Evolutionary conservation across 2,797 vertebrate species (phyloP), one percentile per base, ranked within the genome.

Genomic region (Protonibea diacanthus): DNA sequence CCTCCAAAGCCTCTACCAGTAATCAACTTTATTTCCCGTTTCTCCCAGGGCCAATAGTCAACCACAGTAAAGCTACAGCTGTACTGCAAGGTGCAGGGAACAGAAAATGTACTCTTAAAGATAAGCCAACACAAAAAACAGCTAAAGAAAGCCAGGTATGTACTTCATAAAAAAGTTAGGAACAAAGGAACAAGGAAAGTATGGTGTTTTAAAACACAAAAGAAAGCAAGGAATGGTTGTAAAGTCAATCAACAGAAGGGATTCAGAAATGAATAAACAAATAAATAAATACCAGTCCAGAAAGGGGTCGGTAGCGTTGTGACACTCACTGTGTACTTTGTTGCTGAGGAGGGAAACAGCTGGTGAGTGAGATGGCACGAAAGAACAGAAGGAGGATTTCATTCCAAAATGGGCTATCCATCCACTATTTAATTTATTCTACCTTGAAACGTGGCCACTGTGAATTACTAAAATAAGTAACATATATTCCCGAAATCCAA

Each of bases 251-350:
- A 91, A 88, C 86, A 89, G 76, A 93, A 87, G 86, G 86, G 76
- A 89, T 76, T 89, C 74, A 86, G 78, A 91, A 93, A 94, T 91
- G 87, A 94, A 93, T 88, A 91, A 93, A 92, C 89, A 93, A 93
- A 94, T 92, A 94, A 96, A 95, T 95, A 96, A 95, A 95, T 96
- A 96, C 95, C 95, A 95, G 94, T 96, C 93, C 92, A 95, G 95
- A 95, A 95, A 96, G 91, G 94, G 94, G 93, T 96, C 95, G 85
- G 94, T 90, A 92, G 93, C 91, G 93, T 93, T 93, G 92, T 95
- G 94, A 94, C 88, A 93, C 91, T 95, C 95, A 95, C 94, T 95
- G 94, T 95, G 93, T 93, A 95, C 95, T 93, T 95, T 96, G 92
- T 95, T 94, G 91, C 95, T 96, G 95, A 95, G 94, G 95, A 96